A percentile compares a stretch with the other conserved stretches of the same genome.
phyloP scores from a whole-genome alignment of 2,888 invertebrate genomes.

The Pecten maximus region DNA sequence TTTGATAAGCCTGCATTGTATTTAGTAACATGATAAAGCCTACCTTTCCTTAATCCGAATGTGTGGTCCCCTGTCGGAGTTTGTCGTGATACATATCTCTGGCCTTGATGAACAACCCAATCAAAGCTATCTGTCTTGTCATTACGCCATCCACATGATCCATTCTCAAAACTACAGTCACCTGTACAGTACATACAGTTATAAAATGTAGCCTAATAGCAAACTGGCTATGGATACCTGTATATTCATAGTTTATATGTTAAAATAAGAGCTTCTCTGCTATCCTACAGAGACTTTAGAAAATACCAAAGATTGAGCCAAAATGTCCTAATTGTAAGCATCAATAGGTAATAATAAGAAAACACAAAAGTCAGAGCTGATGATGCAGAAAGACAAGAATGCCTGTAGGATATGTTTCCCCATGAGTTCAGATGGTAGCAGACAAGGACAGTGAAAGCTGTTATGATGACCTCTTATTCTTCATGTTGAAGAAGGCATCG shows the following conservation, averaged over 20 bases:
- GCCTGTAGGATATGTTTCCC: slow-evolving; percentile 38
- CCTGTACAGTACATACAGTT: slow-evolving; percentile 57
- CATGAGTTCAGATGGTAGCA: slow-evolving; percentile 41
- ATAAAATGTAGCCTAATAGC: too few species aligned
- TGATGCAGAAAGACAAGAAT: background rate
- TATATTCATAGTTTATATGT: too few species aligned
- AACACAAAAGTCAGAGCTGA: too few species aligned
- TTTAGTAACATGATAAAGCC: background rate
- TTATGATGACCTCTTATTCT: slow-evolving; percentile 64
- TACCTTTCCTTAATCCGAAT: slow-evolving; percentile 62
- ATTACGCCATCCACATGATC: slow-evolving; percentile 73
- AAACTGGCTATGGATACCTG: too few species aligned
- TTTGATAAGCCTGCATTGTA: background rate
- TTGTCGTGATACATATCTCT: slow-evolving; percentile 50
- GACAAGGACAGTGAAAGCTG: slow-evolving; percentile 52
- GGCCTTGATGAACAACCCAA: slow-evolving; percentile 61
- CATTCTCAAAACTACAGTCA: slow-evolving; percentile 75
- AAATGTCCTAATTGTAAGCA: too few species aligned
- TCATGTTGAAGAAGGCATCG: slow-evolving; percentile 75
- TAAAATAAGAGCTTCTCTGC: too few species aligned
- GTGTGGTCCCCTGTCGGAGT: slow-evolving; percentile 69
- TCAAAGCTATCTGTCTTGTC: slow-evolving; percentile 66
- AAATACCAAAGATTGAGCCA: too few species aligned
- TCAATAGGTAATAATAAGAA: too few species aligned
- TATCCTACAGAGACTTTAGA: too few species aligned